Conservation (phyloP, 1,140 invertebrate species). For the Euwallacea similis region DNA sequence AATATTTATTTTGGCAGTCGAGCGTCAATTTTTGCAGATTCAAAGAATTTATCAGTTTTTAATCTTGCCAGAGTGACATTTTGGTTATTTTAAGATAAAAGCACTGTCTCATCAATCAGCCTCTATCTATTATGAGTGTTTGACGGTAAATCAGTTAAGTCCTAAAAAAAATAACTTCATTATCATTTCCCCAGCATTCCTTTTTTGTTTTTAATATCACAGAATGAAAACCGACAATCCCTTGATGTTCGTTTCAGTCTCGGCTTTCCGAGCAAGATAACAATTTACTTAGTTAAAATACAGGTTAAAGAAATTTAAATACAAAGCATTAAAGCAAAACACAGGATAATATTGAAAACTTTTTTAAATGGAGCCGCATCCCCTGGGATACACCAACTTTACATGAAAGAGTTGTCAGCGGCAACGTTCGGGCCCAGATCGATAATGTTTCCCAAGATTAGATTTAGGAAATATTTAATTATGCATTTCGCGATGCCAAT, state of each 20-base stretch:
- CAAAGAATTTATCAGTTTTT: slow-evolving; percentile 41
- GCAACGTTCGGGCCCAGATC: slow-evolving; percentile 46
- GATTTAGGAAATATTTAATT: slow-evolving; percentile 28
- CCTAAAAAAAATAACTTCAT: not conserved
- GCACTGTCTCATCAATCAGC: slow-evolving; percentile 15
- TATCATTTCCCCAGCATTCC: not conserved
- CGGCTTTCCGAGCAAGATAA: no score
- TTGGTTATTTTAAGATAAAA: slow-evolving; percentile 24
- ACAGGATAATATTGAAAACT: slow-evolving; percentile 47
- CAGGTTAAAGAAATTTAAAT: no score
- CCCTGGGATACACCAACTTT: slow-evolving; percentile 47
- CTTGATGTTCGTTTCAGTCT: no score
- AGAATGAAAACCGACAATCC: no score
- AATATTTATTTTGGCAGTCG: slow-evolving; percentile 49
- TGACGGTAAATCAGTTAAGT: no score
- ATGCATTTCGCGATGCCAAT: slow-evolving; percentile 1
- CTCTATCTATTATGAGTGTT: not conserved
- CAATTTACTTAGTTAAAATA: no score
- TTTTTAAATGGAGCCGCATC: slow-evolving; percentile 41
- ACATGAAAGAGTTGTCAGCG: slow-evolving; percentile 52
- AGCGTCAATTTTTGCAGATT: slow-evolving; percentile 44
- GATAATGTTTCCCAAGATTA: slow-evolving; percentile 37
- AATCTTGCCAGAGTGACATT: slow-evolving; percentile 25
- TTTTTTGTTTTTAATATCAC: no score
- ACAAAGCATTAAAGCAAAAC: slow-evolving; percentile 44